Evolutionary conservation across 2,888 invertebrate species (phyloP), one percentile per base, ranked within the genome.

Genomic region (Gymnocheta viridis): DNA sequence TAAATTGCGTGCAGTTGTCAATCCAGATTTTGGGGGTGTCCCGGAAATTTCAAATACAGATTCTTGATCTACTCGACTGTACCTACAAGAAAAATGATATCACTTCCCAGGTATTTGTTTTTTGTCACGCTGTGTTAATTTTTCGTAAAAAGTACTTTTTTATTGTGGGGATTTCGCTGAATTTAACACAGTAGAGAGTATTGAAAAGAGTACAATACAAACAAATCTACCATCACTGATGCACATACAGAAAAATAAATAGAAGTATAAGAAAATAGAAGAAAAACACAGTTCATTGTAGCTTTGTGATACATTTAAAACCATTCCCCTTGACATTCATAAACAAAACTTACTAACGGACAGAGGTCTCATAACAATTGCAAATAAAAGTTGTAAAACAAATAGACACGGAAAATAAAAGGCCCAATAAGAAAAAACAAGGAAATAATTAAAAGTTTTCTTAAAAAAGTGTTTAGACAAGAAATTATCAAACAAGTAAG

Each of bases 251-350:
- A 24, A 41, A 56, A 17, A 24, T 27, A 41, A 62, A 62, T 44
- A 62, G 60, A 60, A 35, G 22, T n/a, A n/a, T n/a, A 35, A 38
- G 12, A 38, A 58, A 60, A 60, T 22, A 38, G 41, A 17, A 44
- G 41, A 19, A 74, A 51, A 44, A 62, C 17, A 66, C 78, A 72
- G 44, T 60, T 60, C 35, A 29, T 69, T 74, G 67, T 74, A 76
- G 81, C 77, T 81, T 84, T 64, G 38, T 69, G 81, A 81, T 66
- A 78, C 81, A 49, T 58, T 81, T 62, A 69, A 78, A 78, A 78
- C 73, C 81, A 78, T 84, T 84, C 73, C 69, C 81, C 84, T 84
- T 84, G 84, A 84, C 84, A 84, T 84, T 84, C 84, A 81, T 81
- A 84, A 84, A 84, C 81, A 84, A 81, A 84, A 81, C 77, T 77